Evolutionary conservation across 1,140 invertebrate species (phyloP), one percentile per base, ranked within the genome.

Genomic region (Tyrophagus putrescentiae): DNA sequence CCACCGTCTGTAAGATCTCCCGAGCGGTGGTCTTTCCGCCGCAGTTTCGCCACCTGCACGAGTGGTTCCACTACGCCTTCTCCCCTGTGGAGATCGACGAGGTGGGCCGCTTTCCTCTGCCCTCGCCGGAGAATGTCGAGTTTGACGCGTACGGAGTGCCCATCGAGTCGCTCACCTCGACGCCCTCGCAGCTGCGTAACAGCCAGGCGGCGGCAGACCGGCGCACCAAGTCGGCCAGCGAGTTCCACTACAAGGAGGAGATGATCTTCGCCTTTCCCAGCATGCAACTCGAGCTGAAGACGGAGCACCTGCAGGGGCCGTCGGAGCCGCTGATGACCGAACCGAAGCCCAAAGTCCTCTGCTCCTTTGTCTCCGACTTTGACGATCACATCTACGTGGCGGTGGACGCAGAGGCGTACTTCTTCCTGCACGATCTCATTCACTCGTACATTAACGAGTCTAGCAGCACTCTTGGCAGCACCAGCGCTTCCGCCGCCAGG

Each of bases 371-470:
- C 29, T 95, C 92, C 7, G 92, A 97, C 73, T 96, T 98, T 75
- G 90, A 95, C 71, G 91, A 96, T 72, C 93, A 96, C 70, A 97
- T 96, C 66, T 94, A 91, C 73, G 91, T 98, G 58, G 93, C 93
- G 1, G 90, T 96, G 61, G 91, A 96, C 76, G 92, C 92, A 0
- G 93, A 98, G 73, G 88, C 89, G 16, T 95, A 97, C 73, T 89
- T 96, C 72, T 98, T 96, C 71, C 76, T 98, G 39, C 93, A 98
- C 71, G 92, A 98, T 74, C 77, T 98, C 28, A 93, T 98, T 53
- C 90, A 85, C 0, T 90, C 89, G 0, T 98, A 98, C 70, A 81
- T 96, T 16, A 90, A 85, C 70, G 87, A 91, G 72, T 90, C 88
- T 70, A 86, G 90, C 67, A 77, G 80, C 76, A 79, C 87, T 48